Evolutionary conservation across 1,140 invertebrate genomes (phyloP).

Genomic region (Drosophila kohkoa): DNA sequence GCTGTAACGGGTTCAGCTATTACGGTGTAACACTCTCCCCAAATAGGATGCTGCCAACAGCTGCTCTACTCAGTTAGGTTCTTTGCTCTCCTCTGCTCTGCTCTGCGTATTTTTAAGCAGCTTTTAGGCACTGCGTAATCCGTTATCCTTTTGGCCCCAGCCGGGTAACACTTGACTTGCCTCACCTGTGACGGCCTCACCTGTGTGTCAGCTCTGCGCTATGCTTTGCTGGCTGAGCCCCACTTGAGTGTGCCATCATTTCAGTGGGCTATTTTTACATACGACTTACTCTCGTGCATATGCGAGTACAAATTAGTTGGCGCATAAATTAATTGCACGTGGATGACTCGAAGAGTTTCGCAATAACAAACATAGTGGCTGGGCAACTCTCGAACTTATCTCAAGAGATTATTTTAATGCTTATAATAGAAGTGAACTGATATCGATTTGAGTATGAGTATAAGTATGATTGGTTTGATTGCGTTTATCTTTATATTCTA

Average conservation of each 20-base stretch:
- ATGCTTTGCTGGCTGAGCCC: constrained; percentile 19
- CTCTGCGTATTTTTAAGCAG: constrained; percentile 60
- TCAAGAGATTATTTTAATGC: background rate
- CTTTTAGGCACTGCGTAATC: constrained; percentile 42
- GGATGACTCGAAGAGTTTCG: constrained; percentile 45
- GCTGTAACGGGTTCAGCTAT: constrained; percentile 5
- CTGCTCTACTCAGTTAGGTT: constrained; percentile 3
- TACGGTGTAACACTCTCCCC: no score
- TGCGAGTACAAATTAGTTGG: constrained; percentile 62
- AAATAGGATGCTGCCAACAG: constrained; percentile 1
- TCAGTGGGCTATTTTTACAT: constrained; percentile 68
- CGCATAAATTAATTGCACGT: constrained; percentile 65
- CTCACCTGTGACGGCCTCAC: background rate
- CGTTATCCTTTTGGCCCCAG: constrained; percentile 57
- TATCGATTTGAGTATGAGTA: no score
- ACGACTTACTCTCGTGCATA: constrained; percentile 10
- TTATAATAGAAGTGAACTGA: background rate
- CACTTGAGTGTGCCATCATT: constrained; percentile 48
- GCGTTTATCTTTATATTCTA: no score
- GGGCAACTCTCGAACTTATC: no score
- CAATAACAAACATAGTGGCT: background rate
- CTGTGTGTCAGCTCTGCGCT: background rate
- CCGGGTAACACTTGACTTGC: constrained; percentile 47
- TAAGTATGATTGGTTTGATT: no score
- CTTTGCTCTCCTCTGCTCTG: background rate